Evolutionary conservation across 2,113 vertebrate species (phyloP), one percentile per base, ranked within the genome.

Genomic region (Stigmatopora nigra): DNA sequence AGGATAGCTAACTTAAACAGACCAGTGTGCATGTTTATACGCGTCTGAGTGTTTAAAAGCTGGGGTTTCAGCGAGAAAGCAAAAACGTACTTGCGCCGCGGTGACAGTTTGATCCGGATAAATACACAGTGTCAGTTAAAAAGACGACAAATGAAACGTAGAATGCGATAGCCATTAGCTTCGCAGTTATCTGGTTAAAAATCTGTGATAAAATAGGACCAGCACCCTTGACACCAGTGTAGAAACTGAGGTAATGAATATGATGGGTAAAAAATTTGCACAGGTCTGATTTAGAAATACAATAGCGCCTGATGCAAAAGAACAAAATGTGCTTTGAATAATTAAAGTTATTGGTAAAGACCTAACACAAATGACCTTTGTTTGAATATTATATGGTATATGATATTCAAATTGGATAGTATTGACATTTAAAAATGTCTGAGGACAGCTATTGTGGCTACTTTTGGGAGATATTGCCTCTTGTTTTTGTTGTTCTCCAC

Each of bases 1-100:
- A 76, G 71, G 78, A 76, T 38, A 77, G 82, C 79, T 85, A 85
- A 87, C 49, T 80, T 69, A 73, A 72, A 71, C 41, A 74, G 81
- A 80, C 81, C 82, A 73, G 76, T 77, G 73, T 77, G 68, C 52
- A 63, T 72, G 77, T 70, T 68, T 65, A 49, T 72, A 5, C 61
- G 61, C 15, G 47, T 15, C 22, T 64, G 25, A 59, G 68, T 67
- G 67, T 70, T 67, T 57, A 67, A 80, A 81, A 59, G 61, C 57
- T 44, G 62, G 59, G 47, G 45, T 70, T 74, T 75, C 61, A 68
- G 70, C 16, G 67, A 70, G 73, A 84, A 82, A 82, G 77, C 70
- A 72, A 88, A 84, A 81, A 77, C 72, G 69, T 53, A 68, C 76
- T 83, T 80, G 73, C 63, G 65, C 60, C 62, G 64, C 20, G 73